Percentiles rank a stretch among this genome's conserved stretches.
Evolutionary conservation across 2,113 vertebrate species (phyloP).

Genomic region (Pteropus alecto): DNA sequence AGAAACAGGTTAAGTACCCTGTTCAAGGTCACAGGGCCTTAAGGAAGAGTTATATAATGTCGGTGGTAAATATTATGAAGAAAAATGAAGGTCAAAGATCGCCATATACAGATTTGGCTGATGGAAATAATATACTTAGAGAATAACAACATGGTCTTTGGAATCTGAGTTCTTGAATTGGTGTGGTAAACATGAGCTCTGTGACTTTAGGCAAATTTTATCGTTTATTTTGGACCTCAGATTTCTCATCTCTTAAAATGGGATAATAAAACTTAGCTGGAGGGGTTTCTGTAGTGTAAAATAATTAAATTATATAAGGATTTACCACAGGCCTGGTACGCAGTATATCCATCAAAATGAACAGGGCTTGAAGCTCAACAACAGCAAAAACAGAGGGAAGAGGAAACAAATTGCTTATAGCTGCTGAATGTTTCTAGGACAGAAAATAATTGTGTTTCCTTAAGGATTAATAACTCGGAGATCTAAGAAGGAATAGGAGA

Average conservation of each 20-base stretch:
- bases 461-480: neutral
- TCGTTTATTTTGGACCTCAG: neutral
- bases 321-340: neutral
- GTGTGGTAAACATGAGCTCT: neutral
- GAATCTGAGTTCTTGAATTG: neutral
- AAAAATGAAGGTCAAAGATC: neutral
- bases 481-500: neutral
- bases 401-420: neutral
- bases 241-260: neutral
- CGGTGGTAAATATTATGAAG: neutral
- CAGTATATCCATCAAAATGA: neutral
- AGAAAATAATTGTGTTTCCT: conserved; percentile 25
- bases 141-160: neutral
- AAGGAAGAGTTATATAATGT: neutral
- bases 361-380: neutral
- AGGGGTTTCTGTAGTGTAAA: neutral
- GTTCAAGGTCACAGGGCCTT: neutral
- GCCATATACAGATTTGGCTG: neutral
- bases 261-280: neutral
- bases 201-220: neutral
- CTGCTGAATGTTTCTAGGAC: neutral
- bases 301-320: neutral
- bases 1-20: neutral
- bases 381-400: neutral
- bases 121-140: neutral